Conservation (phyloP, 1,140 invertebrate genomes). For the Drosophila gunungcola region DNA sequence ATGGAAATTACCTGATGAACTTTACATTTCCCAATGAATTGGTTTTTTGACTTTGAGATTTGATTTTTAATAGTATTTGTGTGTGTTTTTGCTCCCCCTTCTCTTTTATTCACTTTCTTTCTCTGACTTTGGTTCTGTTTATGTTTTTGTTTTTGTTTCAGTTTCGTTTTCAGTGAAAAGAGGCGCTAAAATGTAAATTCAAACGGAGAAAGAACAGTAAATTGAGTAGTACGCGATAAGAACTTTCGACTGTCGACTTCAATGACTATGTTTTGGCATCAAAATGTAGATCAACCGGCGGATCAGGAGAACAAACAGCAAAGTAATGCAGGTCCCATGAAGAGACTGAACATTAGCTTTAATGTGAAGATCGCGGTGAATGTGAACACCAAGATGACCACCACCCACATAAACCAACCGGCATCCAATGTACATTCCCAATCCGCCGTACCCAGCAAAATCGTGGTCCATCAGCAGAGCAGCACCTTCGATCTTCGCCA, state of each 20-base stretch:
- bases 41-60: constrained; percentile 31
- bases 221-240: constrained; percentile 14
- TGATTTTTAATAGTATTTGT: neutral
- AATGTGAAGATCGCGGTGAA: constrained; percentile 76
- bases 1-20: constrained; percentile 54
- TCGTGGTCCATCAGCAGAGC: constrained; percentile 18
- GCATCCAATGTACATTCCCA: neutral
- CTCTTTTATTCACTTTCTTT: constrained; percentile 3
- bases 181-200: constrained; percentile 66
- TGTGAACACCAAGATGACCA: constrained; percentile 67
- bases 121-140: constrained; percentile 17
- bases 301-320: constrained; percentile 17
- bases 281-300: constrained; percentile 53
- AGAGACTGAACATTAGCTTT: constrained; percentile 65
- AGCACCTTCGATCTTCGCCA: constrained; percentile 36
- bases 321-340: constrained; percentile 1
- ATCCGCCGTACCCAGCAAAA: neutral
- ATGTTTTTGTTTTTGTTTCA: constrained; percentile 2
- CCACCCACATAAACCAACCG: constrained; percentile 40
- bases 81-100: neutral
- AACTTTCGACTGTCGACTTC: neutral
- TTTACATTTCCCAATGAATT: constrained; percentile 32
- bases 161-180: constrained; percentile 46
- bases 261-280: constrained; percentile 67
- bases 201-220: constrained; percentile 20